These are phyloP conservation scores for Alces alces DNA, from an alignment of 2,113 vertebrate genomes.

Conservation along the genomic window DNA sequence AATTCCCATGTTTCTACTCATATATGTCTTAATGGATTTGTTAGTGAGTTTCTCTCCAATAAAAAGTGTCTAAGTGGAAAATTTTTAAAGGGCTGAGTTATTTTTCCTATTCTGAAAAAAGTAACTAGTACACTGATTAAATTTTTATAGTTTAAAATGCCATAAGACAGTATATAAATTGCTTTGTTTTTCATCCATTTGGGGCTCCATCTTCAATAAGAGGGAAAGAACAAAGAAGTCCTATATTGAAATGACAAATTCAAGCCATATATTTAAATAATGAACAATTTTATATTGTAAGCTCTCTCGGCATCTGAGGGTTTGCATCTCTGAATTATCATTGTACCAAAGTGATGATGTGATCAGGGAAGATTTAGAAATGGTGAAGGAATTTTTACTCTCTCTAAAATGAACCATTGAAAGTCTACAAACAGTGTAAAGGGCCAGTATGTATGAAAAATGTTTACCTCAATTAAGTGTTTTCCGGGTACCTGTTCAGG, in stretches of 20 bases:
- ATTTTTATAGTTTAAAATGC: neutral
- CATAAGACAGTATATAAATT: neutral
- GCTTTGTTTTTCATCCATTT: neutral
- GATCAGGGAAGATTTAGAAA: neutral
- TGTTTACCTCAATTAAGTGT: neutral
- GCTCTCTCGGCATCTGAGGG: neutral
- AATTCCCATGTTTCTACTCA: neutral
- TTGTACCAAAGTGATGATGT: neutral
- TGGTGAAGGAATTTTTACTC: neutral
- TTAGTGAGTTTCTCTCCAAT: neutral
- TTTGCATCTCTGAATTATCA: neutral
- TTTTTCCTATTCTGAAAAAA: slow-evolving; percentile 14
- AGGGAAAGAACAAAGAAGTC: neutral
- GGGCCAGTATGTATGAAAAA: neutral
- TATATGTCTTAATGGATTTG: slow-evolving; percentile 10
- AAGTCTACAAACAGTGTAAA: neutral
- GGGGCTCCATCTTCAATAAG: neutral
- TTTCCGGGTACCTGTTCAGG: neutral
- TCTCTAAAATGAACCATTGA: neutral
- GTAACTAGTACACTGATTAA: neutral
- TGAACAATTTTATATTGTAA: neutral
- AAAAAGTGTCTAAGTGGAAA: slow-evolving; percentile 26
- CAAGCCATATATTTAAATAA: neutral
- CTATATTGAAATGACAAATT: neutral
- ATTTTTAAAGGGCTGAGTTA: slow-evolving; percentile 14